phyloP scores from a whole-genome alignment of 2,113 vertebrate species.

The Pseudorasbora parva region DNA sequence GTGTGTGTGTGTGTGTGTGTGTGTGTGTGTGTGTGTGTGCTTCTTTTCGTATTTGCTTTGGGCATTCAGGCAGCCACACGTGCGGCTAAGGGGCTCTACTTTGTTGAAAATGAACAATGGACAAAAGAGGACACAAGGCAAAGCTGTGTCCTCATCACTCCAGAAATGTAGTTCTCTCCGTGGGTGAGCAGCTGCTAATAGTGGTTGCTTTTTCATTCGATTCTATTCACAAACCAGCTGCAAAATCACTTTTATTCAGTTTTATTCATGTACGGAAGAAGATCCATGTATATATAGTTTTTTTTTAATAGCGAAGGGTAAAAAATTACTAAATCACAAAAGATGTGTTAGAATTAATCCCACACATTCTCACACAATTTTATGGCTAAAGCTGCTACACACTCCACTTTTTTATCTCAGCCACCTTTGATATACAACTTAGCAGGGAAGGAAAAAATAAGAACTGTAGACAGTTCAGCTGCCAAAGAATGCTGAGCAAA shows the following conservation, averaged over 20 bases:
- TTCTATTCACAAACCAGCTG: conserved; percentile 51
- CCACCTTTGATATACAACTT: conserved; percentile 62
- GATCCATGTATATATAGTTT: too few species aligned
- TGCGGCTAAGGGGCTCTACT: conserved; percentile 65
- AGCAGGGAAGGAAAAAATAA: conserved; percentile 57
- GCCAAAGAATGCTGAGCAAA: conserved; percentile 58
- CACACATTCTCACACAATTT: conserved; percentile 4
- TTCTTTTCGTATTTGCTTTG: conserved; percentile 12
- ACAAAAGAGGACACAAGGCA: conserved; percentile 69
- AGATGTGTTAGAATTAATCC: not conserved
- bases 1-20: too few species aligned
- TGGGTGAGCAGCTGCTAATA: conserved; percentile 60
- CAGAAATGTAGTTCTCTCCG: conserved; percentile 65
- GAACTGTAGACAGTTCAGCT: conserved; percentile 30
- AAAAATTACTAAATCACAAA: too few species aligned
- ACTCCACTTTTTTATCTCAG: conserved; percentile 35
- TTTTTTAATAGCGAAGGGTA: too few species aligned
- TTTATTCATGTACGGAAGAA: too few species aligned
- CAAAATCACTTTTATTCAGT: too few species aligned
- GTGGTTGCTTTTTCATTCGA: conserved; percentile 42
- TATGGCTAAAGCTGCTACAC: conserved; percentile 18
- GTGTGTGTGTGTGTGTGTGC: not conserved
- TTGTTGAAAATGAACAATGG: conserved; percentile 56
- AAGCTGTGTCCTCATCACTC: conserved; percentile 55
- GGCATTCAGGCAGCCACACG: conserved; percentile 64